phyloP scores from a whole-genome alignment of 2,888 invertebrate genomes.

The Drepanosiphum platanoidis region DNA sequence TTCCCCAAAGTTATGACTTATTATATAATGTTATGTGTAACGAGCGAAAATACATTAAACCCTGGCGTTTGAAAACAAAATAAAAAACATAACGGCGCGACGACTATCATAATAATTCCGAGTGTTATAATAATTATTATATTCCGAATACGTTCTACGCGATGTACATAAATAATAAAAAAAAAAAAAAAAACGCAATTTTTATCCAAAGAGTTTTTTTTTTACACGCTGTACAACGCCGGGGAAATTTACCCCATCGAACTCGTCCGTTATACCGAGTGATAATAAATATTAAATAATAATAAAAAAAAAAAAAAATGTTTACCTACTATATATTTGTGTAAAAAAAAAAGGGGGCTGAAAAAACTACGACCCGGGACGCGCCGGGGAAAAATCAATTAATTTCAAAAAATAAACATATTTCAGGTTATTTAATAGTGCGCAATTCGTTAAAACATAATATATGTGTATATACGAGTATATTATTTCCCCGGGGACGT shows the following conservation, averaged over 20 bases:
- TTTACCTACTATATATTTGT: not conserved
- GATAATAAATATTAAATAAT: not conserved
- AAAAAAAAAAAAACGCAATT: not conserved
- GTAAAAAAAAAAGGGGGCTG: not conserved
- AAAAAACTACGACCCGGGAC: not conserved
- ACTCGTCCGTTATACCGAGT: not conserved
- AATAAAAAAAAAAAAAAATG: not conserved
- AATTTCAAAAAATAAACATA: not conserved
- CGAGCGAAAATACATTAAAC: not conserved
- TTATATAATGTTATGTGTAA: not conserved
- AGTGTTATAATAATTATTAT: not conserved
- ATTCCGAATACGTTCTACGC: not conserved
- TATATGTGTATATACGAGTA: no score
- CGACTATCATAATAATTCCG: not conserved
- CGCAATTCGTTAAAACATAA: not conserved
- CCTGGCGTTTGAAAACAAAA: not conserved
- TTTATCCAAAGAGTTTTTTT: not conserved
- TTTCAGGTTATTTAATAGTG: no score
- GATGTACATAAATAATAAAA: not conserved
- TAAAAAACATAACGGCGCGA: no score
- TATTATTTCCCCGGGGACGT: no score
- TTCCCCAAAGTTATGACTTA: no score
- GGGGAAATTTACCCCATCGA: not conserved
- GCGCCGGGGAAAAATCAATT: not conserved
- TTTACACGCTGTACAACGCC: not conserved